Evolutionary conservation across 2,888 invertebrate species (phyloP).

Genomic region (Drosophila limbata): DNA sequence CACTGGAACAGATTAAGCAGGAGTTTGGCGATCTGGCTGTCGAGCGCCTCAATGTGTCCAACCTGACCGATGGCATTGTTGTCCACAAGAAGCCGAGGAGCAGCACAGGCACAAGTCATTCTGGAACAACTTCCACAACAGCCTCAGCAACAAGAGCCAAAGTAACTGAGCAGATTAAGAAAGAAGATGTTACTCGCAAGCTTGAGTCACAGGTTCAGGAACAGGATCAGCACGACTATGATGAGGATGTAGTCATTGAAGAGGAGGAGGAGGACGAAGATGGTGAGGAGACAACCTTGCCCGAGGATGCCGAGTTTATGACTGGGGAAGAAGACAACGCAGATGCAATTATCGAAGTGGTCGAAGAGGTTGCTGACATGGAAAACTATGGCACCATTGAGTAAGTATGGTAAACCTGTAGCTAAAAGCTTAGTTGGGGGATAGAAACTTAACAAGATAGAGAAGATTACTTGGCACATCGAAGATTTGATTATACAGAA

Average conservation of each 20-base stretch:
- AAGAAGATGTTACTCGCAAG: background rate
- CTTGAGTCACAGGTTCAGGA: background rate
- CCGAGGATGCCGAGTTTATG: conserved; percentile 41
- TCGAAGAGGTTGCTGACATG: conserved; percentile 63
- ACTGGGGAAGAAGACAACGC: conserved; percentile 59
- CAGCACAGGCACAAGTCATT: conserved; percentile 23
- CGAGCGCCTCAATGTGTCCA: conserved; percentile 68
- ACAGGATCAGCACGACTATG: conserved; percentile 25
- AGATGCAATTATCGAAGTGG: conserved; percentile 72
- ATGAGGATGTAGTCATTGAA: conserved; percentile 42
- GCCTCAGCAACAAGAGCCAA: conserved; percentile 1
- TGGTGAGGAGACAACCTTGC: background rate
- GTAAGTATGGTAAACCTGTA: conserved; percentile 45
- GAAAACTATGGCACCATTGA: conserved; percentile 58
- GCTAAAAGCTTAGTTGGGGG: background rate
- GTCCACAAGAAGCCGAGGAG: conserved; percentile 68
- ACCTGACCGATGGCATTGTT: conserved; percentile 62
- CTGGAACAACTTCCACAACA: background rate
- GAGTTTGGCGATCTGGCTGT: conserved; percentile 76
- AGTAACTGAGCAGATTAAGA: background rate
- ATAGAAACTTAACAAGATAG: background rate
- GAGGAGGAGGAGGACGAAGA: conserved; percentile 34
- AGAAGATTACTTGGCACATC: too few relatives aligned
- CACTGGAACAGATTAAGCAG: conserved; percentile 75
- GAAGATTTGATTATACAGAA: too few relatives aligned